phyloP scores from a whole-genome alignment of 2,113 vertebrate species.

The Herpetotheres cachinnans region DNA sequence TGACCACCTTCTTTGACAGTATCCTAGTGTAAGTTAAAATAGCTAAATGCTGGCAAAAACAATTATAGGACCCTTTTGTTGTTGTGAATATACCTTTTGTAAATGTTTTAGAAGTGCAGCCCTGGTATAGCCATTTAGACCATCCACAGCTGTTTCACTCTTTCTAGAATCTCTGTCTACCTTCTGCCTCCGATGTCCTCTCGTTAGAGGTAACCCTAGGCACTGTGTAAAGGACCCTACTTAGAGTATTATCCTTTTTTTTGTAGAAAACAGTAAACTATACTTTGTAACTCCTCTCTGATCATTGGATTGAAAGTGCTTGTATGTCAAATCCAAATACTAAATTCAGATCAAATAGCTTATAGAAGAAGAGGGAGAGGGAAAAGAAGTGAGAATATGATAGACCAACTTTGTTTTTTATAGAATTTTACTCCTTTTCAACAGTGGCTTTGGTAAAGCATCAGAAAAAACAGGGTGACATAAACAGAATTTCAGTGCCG shows the following conservation, averaged over 20 bases:
- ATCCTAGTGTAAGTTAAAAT: not conserved
- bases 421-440: not conserved
- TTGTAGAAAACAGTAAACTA: not conserved
- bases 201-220: not conserved
- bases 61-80: not conserved
- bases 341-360: not conserved
- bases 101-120: not conserved
- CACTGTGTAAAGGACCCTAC: not conserved
- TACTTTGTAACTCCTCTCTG: not conserved
- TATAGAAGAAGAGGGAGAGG: not conserved
- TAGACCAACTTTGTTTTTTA: not conserved
- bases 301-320: not conserved
- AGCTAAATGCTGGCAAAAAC: not conserved
- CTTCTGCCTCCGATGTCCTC: not conserved
- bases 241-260: not conserved
- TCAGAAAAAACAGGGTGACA: not conserved
- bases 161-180: not conserved
- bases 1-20: not conserved
- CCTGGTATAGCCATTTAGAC: not conserved
- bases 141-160: not conserved
- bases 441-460: not conserved
- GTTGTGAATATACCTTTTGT: not conserved
- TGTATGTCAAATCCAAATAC: not conserved
- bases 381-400: not conserved
- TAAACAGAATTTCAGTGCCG: not conserved